Conservation (phyloP, 1,140 invertebrate species). For the Drosophila tsacasi region DNA sequence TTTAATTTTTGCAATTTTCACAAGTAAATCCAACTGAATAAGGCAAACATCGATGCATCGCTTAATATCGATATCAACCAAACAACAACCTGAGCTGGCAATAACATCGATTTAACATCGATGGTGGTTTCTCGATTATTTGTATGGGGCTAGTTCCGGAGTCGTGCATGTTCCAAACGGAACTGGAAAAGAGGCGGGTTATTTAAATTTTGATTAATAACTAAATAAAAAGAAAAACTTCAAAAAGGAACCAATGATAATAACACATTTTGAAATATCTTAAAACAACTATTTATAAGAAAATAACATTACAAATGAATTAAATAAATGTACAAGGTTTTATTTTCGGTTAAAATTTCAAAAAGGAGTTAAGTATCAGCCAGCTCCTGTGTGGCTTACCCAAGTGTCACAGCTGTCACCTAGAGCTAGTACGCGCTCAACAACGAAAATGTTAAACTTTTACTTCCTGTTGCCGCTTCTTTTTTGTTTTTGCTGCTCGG, state of each 20-base stretch:
- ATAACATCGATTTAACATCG: no score
- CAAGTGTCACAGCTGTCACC: neutral
- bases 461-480: neutral
- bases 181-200: neutral
- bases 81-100: no score
- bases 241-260: neutral
- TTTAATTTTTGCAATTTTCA: no score
- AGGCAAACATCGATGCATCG: no score
- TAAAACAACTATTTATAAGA: neutral
- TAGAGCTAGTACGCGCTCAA: no score
- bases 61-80: no score
- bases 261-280: neutral
- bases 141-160: no score
- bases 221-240: no score
- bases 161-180: no score
- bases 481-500: neutral
- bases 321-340: neutral
- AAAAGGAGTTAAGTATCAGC: neutral
- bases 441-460: neutral
- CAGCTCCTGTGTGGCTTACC: neutral
- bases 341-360: neutral
- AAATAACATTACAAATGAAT: neutral
- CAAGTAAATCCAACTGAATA: no score
- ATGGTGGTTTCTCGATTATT: no score
- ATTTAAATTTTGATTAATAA: neutral